Evolutionary conservation across 2,797 vertebrate genomes (phyloP), one percentile per base, ranked within the genome.

Genomic region (Australoheros facetus): DNA sequence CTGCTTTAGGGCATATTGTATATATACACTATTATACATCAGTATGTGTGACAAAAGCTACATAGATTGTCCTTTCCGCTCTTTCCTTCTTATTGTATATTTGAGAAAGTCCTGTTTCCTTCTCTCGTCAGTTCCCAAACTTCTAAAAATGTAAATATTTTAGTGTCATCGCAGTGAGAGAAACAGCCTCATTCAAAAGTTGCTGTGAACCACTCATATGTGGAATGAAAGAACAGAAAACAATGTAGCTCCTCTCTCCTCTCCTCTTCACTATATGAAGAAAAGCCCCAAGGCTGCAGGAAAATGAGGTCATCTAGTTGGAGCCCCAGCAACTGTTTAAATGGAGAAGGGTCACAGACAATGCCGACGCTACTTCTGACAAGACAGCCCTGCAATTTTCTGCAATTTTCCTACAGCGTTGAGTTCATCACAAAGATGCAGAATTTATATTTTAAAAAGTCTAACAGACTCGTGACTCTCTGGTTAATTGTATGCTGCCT

Each of bases 241-340:
- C 90, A 92, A 88, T 87, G 72, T 84, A 69, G 87, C 85, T 90
- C 75, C 42, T 48, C 23, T 66, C 42, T 66, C 23, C 39, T 89
- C 56, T 88, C 56, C 79, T 83, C 78, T 89, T 87, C 48, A 32
- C 72, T 82, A 73, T 80, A 81, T 75, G 73, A 84, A 86, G 75
- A 64, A 56, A 83, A 78, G 79, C 78, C 91, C 62, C n/a, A 48
- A 84, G 90, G 88, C 89, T 71, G 62, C 64, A 56, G 16, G 71
- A 73, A 91, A 94, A 94, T 39, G 17, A 90, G 90, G 91, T 91
- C 91, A 91, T 86, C 48, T 62, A 73, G 77, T 80, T 75, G 21
- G 75, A 87, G 74, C 66, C 66, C 30, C 26, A 88, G 85, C 81
- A 86, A 81, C 85, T 82, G 81, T 85, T 75, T 93, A 85, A 93